Conservation (phyloP, 2,888 invertebrate species). For the Drosophila lacicola region DNA sequence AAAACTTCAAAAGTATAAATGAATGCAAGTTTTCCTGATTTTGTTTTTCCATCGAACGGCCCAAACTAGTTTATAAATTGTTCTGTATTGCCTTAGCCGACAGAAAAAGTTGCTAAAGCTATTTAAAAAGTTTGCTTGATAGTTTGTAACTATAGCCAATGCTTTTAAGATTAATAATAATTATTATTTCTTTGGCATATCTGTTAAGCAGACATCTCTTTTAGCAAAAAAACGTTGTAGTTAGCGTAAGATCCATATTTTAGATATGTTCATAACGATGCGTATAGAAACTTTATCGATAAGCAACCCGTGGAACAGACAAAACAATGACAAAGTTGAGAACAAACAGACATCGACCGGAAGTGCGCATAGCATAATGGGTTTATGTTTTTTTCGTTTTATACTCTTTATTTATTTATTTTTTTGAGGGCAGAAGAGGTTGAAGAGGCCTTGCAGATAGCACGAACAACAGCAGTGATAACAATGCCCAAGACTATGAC, state of each 20-base stretch:
- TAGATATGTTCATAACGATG: background rate
- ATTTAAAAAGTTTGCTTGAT: too few species aligned
- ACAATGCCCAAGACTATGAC: slow-evolving; percentile 30
- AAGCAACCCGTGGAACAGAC: slow-evolving; percentile 11
- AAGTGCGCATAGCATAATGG: slow-evolving; percentile 64
- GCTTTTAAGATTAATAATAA: too few species aligned
- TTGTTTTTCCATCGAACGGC: too few species aligned
- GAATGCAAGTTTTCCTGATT: too few species aligned
- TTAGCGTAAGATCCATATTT: background rate
- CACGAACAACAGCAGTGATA: slow-evolving; percentile 48
- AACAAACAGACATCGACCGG: slow-evolving; percentile 38
- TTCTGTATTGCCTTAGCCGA: too few species aligned
- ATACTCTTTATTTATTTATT: slow-evolving; percentile 15
- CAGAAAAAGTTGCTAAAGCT: too few species aligned
- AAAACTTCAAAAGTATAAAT: too few species aligned
- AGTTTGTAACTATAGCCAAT: too few species aligned
- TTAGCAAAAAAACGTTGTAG: too few species aligned
- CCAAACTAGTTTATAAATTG: too few species aligned
- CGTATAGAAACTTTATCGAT: slow-evolving; percentile 15
- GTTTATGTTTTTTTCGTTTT: slow-evolving; percentile 23
- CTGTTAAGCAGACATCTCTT: too few species aligned
- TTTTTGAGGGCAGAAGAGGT: slow-evolving; percentile 31
- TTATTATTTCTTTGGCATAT: too few species aligned
- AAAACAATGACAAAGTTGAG: slow-evolving; percentile 26
- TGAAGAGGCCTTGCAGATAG: slow-evolving; percentile 50